Conservation (phyloP, 2,797 vertebrate species). For the Clamator glandarius region DNA sequence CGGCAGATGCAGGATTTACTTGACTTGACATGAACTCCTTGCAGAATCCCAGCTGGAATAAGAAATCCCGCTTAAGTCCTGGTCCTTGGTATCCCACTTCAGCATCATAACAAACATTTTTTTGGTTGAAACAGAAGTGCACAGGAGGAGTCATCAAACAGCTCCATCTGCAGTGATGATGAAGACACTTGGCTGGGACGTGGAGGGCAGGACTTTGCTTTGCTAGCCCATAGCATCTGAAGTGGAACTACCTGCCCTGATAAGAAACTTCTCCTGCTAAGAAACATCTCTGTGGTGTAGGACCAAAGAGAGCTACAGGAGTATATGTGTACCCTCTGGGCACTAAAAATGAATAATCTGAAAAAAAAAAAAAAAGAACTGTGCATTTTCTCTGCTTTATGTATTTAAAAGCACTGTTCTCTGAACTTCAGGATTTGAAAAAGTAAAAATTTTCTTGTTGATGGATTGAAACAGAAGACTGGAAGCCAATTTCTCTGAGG, state of each 20-base stretch:
- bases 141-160: not conserved
- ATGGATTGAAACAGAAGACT: not conserved
- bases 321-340: accelerated
- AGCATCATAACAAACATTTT: no score
- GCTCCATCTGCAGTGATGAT: not conserved
- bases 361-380: not conserved
- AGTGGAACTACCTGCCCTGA: not conserved
- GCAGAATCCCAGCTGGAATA: not conserved
- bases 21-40: not conserved
- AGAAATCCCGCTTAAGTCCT: not conserved
- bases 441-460: not conserved
- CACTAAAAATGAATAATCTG: not conserved
- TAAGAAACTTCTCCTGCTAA: not conserved
- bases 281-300: not conserved
- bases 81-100: not conserved
- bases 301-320: no score
- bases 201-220: not conserved
- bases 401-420: not conserved
- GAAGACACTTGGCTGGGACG: accelerated
- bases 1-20: not conserved
- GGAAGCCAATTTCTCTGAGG: not conserved
- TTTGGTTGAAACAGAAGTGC: not conserved
- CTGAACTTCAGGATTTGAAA: not conserved
- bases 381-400: accelerated
- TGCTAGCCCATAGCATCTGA: accelerated